Conservation (phyloP, 2,797 vertebrate species). For the Columba guinea region DNA sequence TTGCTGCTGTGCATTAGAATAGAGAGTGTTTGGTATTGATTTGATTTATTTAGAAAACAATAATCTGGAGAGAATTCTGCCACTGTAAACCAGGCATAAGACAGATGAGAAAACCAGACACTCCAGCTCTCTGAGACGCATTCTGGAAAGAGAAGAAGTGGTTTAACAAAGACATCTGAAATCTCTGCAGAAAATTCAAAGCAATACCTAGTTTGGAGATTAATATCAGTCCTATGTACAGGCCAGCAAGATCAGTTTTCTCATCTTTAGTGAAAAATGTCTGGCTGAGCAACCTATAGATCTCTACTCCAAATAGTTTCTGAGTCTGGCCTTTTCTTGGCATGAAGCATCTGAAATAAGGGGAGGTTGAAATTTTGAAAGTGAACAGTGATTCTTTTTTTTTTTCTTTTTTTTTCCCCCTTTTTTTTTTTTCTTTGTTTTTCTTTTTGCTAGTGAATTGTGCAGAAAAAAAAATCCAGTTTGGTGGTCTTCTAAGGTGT, state of each 20-base stretch:
- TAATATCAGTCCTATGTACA: background rate
- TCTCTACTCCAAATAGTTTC: background rate
- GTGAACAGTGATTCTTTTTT: background rate
- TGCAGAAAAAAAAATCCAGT: background rate
- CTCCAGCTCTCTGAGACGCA: background rate
- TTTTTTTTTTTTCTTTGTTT: background rate
- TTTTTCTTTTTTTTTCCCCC: no score
- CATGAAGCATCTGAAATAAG: background rate
- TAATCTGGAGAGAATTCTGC: background rate
- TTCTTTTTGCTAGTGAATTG: background rate
- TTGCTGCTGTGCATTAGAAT: background rate
- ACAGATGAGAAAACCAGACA: background rate
- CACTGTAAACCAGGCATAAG: background rate
- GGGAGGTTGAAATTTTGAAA: background rate
- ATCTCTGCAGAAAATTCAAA: conserved; percentile 8
- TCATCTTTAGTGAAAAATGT: background rate
- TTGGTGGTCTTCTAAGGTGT: background rate
- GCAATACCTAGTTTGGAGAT: background rate
- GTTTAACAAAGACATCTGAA: background rate
- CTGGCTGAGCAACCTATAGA: background rate
- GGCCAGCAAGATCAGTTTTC: background rate
- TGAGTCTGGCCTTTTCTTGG: background rate
- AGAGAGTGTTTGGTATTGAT: background rate
- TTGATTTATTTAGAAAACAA: background rate
- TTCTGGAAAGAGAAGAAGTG: background rate